Evolutionary conservation across 2,888 invertebrate species (phyloP).

Genomic region (Zaprionus obscuricornis): DNA sequence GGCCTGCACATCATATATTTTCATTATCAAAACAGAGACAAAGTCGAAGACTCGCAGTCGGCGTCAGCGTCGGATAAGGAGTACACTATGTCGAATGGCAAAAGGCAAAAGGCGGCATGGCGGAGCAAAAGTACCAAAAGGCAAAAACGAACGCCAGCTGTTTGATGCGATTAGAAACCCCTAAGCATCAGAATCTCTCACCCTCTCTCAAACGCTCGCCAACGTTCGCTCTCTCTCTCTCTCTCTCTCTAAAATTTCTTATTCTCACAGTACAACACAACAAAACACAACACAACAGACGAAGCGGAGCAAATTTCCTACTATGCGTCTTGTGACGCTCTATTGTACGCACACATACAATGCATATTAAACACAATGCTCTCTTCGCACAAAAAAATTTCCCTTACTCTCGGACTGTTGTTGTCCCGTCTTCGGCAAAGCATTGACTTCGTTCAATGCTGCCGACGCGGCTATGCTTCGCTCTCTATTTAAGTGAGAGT

Average conservation of each 20-base stretch:
- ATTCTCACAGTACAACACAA: too few relatives aligned
- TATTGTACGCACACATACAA: too few relatives aligned
- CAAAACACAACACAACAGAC: too few relatives aligned
- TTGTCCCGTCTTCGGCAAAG: too few relatives aligned
- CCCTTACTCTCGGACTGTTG: too few relatives aligned
- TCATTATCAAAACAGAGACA: constrained; percentile 79
- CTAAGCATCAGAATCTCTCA: constrained; percentile 2
- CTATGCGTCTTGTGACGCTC: too few relatives aligned
- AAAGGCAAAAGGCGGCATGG: constrained; percentile 18
- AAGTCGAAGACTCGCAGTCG: constrained; percentile 38
- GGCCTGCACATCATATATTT: constrained; percentile 78
- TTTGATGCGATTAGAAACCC: constrained; percentile 64
- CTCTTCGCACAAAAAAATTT: too few relatives aligned
- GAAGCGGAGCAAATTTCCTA: too few relatives aligned
- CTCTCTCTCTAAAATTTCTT: background rate
- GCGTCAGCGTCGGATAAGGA: background rate
- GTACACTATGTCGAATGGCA: constrained; percentile 13
- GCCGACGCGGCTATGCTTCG: too few relatives aligned
- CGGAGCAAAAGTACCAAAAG: constrained; percentile 52
- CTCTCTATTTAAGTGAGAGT: constrained; percentile 73
- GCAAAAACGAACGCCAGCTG: constrained; percentile 58
- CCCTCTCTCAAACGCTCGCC: constrained; percentile 9
- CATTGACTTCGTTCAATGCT: too few relatives aligned
- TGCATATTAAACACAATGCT: too few relatives aligned
- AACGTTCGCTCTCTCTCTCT: background rate